Evolutionary conservation across 2,113 vertebrate species (phyloP), one percentile per base, ranked within the genome.

Genomic region (Esox niger): DNA sequence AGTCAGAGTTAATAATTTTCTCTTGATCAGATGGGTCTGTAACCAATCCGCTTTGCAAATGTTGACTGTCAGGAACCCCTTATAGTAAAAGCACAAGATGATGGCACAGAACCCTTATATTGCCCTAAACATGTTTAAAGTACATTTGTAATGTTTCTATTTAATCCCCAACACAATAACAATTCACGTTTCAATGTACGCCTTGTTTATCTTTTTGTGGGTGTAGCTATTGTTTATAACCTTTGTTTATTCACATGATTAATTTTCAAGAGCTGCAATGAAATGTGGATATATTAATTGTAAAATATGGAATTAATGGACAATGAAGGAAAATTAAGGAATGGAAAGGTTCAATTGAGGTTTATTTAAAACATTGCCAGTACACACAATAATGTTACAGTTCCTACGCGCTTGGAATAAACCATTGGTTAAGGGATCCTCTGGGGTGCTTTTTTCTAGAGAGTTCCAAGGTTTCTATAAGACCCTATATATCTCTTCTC

Each of bases 51-150:
- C n/a, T n/a, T n/a, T n/a, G n/a, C n/a, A 21, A 52, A 58, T 58
- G 21, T 13, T 58, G 26, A 21, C 23, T 21, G 15, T 17, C 27
- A 29, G 25, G 21, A 63, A 35, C 69, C 76, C 32, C n/a, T n/a
- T 59, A 66, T 33, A 76, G 29, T 31, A 66, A 73, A 85, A 85
- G 83, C 83, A 85, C 83, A 85, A 76, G 58, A 31, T 59, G 64
- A 67, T 69, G 47, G n/a, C 11, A 52, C n/a, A 11, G 7, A 52
- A 52, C 47, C n/a, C 20, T 23, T n/a, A 23, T 52, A 11, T 15
- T 52, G 47, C n/a, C n/a, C n/a, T 52, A 21, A 52, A 21, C n/a
- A 52, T 9, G 47, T 52, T n/a, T 52, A 21, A 52, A 52, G n/a
- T 52, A 52, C 7, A 52, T 23, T 2, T 21, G 20, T n/a, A n/a